These are phyloP conservation scores for Lobophora halterata DNA, from an alignment of 2,888 invertebrate species.

Conservation along the genomic window DNA sequence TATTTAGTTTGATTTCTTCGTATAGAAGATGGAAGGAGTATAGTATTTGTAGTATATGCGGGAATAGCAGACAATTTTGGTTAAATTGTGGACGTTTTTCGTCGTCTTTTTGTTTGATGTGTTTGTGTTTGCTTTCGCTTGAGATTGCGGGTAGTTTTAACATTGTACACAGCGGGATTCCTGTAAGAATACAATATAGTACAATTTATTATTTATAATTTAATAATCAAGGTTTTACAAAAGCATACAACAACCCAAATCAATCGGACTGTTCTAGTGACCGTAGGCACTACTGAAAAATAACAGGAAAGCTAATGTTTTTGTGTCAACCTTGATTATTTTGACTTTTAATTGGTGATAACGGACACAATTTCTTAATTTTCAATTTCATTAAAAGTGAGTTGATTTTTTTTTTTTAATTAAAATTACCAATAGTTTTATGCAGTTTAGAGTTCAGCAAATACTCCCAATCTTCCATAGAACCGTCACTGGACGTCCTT, in stretches of 20 bases:
- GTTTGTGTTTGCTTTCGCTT: slow-evolving; percentile 33
- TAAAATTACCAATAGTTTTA: slow-evolving; percentile 51
- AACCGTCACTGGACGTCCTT: slow-evolving; percentile 88
- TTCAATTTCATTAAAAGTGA: no score
- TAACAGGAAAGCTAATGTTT: no score
- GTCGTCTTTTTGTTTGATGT: slow-evolving; percentile 33
- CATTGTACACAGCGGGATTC: slow-evolving; percentile 61
- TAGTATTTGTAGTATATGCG: slow-evolving; percentile 86
- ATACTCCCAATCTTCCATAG: slow-evolving; percentile 91
- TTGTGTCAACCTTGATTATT: no score
- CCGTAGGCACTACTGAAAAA: no score
- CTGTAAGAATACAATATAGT: slow-evolving; percentile 3
- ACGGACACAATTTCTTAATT: no score
- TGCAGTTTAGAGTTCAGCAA: slow-evolving; percentile 82
- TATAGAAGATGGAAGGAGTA: slow-evolving; percentile 93
- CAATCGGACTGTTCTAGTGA: no score
- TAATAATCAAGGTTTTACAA: no score
- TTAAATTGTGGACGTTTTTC: slow-evolving; percentile 77
- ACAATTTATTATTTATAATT: background rate
- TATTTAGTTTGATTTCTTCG: slow-evolving; percentile 93
- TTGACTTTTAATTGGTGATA: no score
- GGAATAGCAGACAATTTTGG: slow-evolving; percentile 84
- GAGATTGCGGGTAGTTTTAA: slow-evolving; percentile 54
- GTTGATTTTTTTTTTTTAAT: no score
- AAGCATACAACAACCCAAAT: no score